These are phyloP conservation scores for Polyploca ridens DNA, from an alignment of 2,888 invertebrate genomes.

Conservation along the genomic window DNA sequence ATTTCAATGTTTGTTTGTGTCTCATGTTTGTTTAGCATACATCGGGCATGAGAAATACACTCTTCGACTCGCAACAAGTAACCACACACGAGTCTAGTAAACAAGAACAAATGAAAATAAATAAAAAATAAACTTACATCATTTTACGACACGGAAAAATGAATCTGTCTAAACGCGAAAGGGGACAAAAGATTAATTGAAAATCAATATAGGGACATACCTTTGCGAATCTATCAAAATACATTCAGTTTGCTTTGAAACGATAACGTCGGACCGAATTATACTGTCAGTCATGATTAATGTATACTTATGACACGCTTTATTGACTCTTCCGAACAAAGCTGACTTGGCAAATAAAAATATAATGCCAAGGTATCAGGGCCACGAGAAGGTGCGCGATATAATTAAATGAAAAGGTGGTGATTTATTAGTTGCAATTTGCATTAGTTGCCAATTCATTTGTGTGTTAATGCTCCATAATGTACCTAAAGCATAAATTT, in stretches of 20 bases:
- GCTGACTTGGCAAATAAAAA: slow-evolving; percentile 56
- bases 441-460: slow-evolving; percentile 9
- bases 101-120: slow-evolving; percentile 64
- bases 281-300: slow-evolving; percentile 77
- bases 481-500: neutral
- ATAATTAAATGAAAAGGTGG: slow-evolving; percentile 43
- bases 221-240: slow-evolving; percentile 77
- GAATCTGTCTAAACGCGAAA: slow-evolving; percentile 69
- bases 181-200: slow-evolving; percentile 81
- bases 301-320: slow-evolving; percentile 70
- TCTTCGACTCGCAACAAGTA: slow-evolving; percentile 42
- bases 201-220: slow-evolving; percentile 76
- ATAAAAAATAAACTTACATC: slow-evolving; percentile 59
- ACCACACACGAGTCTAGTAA: slow-evolving; percentile 46
- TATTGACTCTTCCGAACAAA: slow-evolving; percentile 62
- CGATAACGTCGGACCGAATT: slow-evolving; percentile 71
- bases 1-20: slow-evolving; percentile 68
- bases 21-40: slow-evolving; percentile 68
- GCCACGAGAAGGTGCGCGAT: slow-evolving; percentile 35
- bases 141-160: slow-evolving; percentile 61
- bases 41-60: slow-evolving; percentile 54
- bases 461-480: slow-evolving; percentile 13
- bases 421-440: slow-evolving; percentile 35
- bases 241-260: slow-evolving; percentile 73
- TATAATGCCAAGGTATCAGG: slow-evolving; percentile 50